Base-by-base conservation (phyloP, 1,140 invertebrate species). In the Battus philenor region DNA sequence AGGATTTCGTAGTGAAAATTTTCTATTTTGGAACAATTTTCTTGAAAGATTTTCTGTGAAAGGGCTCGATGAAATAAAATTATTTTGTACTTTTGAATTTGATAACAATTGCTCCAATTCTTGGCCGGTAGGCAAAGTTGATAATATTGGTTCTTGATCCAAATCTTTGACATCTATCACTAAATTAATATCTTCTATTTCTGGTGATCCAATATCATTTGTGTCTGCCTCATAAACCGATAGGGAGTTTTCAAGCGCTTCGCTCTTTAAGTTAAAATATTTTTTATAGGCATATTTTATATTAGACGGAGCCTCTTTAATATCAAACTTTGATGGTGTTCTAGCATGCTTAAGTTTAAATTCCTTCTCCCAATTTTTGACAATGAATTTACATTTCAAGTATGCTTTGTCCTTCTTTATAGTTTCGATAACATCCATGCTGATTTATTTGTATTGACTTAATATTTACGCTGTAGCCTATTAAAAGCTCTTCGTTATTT, bases 291-390 rank as follows among this genome's bases (percentile, higher is more conserved):
- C 91, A 64, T 92, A 87, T 60, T 90, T 89, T 27, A 95, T 92
- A 41, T 89, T 88, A 20, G 80, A 63, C 10, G 91, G 88, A 12
- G 94, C 93, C 74, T 90, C 89, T 59, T 90, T 90, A 27, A 95
- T 94, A 68, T 96, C 94, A 72, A 91, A 89, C 90, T 93, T 95
- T 0, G 90, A 92, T 1, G 93, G 93, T 51, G 90, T 89, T 11
- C 91, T 86, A 29, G 89, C 89, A 73, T 90, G 72, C 57, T 88
- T 88, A 58, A 89, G 88, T 61, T 90, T 92, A 65, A 94, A 95
- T 29, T 91, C 87, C 56, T 90, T 92, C 78, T 94, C 93, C 93
- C 93, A 95, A 59, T 88, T 66, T 86, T 94, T 94, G 0, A 95
- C 92, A 12, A 89, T 88, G 22, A 88, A 73, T 82, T 94, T 94